Evolutionary conservation across 2,888 invertebrate species (phyloP), one percentile per base, ranked within the genome.

Genomic region (Eupeodes luniger): DNA sequence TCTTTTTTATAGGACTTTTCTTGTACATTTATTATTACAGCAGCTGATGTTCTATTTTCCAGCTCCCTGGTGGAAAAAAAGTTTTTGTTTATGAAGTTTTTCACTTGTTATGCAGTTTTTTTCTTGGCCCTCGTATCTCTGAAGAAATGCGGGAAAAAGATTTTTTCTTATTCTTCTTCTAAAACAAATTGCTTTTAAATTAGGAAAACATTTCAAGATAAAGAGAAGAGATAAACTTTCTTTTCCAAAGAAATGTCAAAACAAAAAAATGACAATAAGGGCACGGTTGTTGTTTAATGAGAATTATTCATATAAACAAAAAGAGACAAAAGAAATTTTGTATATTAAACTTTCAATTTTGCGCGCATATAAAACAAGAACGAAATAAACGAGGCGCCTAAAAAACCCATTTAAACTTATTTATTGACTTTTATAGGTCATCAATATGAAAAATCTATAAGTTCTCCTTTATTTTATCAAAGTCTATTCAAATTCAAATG

Each of bases 41-140:
- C 85, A 81, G 69, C 81, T 81, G 78, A 81, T 78, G 40, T 70
- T 16, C 70, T 69, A 9, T 14, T 67, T 72, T 27, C 27, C 27
- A 27, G 27, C 27, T 27, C 81, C 74, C 81, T 75, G 81, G 78
- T 81, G 72, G 64, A 77, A 55, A 57, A 19, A 47, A 62, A 53
- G 36, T 67, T 74, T 81, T 75, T 76, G 75, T 75, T 80, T 84
- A 57, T 36, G 80, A 85, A 75, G 74, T 85, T 72, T 64, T 44
- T 64, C 51, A 19, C 64, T 69, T 85, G 51, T 40, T 85, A 79
- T 72, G 57, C 47, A 59, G 72, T 59, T 53, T 1, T 51, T 59
- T 40, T 19, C 1, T 19, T 19, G 19, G 19, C 19, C 4, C 12
- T 44, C n/a, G 61, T 62, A 19, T 19, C 19, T 19, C 19, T 19